Conservation (phyloP, 2,797 vertebrate genomes). For the Serranus cabrilla region DNA sequence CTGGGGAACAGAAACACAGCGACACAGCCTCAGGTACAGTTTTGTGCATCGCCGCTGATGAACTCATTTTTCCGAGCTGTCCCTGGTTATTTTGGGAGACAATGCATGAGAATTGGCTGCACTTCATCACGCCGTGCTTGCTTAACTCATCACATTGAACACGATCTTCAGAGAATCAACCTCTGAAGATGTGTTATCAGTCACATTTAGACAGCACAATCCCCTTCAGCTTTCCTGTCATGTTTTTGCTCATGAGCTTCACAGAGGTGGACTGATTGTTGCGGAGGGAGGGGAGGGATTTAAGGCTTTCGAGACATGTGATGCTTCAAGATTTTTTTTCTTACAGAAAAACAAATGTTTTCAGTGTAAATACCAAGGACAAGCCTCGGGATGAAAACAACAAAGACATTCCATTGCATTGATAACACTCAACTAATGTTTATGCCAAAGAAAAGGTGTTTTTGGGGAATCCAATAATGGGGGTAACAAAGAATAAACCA, state of each 20-base stretch:
- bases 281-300: slow-evolving; percentile 19
- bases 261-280: slow-evolving; percentile 19
- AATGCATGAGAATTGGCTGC: background rate
- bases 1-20: background rate
- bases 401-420: background rate
- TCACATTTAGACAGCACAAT: slow-evolving; percentile 21
- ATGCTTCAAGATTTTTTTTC: slow-evolving; percentile 7
- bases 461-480: slow-evolving; percentile 58
- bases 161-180: slow-evolving; percentile 16
- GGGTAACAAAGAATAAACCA: slow-evolving; percentile 47
- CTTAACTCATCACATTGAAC: background rate
- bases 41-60: background rate
- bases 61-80: background rate
- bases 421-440: background rate
- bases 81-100: slow-evolving; percentile 10
- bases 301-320: slow-evolving; percentile 5
- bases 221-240: slow-evolving; percentile 41
- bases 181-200: slow-evolving; percentile 40
- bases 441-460: slow-evolving; percentile 1
- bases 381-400: slow-evolving; percentile 8
- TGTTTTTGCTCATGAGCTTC: slow-evolving; percentile 38
- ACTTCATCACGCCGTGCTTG: slow-evolving; percentile 6
- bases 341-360: slow-evolving; percentile 2
- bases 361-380: background rate
- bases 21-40: background rate